phyloP scores from a whole-genome alignment of 2,888 invertebrate genomes.

The Melanostoma mellinum region DNA sequence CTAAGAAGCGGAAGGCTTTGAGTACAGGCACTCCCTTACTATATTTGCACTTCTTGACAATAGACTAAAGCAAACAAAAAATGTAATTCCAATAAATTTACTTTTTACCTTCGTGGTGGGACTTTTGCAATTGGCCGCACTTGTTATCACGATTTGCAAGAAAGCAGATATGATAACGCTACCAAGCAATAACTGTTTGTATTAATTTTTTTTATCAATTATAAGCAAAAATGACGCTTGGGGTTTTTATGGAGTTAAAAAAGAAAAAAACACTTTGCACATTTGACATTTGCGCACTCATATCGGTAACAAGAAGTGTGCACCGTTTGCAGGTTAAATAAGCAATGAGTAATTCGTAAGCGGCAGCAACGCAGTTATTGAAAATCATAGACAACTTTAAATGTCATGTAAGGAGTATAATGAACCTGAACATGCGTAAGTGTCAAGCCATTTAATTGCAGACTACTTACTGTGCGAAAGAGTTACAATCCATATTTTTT shows the following conservation, averaged over 20 bases:
- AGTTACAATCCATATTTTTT: no score
- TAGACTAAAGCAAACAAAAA: slow-evolving; percentile 34
- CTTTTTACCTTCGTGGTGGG: slow-evolving; percentile 1
- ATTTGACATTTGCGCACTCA: slow-evolving; percentile 1
- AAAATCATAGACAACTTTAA: no score
- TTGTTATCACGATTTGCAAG: slow-evolving; percentile 43
- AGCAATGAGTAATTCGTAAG: no score
- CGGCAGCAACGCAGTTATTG: no score
- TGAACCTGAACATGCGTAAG: no score
- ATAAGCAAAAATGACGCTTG: slow-evolving; percentile 19
- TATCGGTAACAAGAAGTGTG: background rate
- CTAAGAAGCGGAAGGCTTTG: background rate
- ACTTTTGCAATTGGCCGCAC: slow-evolving; percentile 19
- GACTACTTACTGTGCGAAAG: no score
- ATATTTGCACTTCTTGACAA: background rate
- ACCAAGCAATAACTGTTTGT: slow-evolving; percentile 42
- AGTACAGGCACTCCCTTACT: background rate
- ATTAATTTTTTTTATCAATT: slow-evolving; percentile 48
- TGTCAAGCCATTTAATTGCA: no score
- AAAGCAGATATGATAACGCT: slow-evolving; percentile 53
- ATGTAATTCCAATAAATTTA: slow-evolving; percentile 33
- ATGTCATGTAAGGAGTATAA: no score
- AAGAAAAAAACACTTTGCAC: background rate
- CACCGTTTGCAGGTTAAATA: no score
- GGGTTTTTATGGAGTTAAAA: slow-evolving; percentile 2